These are phyloP conservation scores for Pluvialis apricaria DNA, from an alignment of 2,113 vertebrate genomes.

Conservation along the genomic window DNA sequence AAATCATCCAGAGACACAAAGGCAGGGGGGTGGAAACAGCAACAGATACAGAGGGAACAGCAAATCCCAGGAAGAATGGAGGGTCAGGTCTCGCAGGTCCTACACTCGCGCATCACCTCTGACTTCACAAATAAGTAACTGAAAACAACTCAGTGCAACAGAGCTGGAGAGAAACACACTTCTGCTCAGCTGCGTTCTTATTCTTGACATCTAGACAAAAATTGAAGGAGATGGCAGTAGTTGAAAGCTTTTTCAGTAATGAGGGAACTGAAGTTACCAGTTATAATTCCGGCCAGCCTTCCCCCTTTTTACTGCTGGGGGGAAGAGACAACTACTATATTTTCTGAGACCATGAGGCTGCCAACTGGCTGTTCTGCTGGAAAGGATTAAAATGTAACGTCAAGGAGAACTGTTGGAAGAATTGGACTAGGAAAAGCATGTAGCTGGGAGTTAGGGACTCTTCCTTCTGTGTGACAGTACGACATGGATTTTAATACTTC, in stretches of 20 bases:
- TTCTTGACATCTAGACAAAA: slow-evolving; percentile 4
- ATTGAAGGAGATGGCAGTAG: slow-evolving; percentile 33
- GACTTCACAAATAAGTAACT: not conserved
- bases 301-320: slow-evolving; percentile 10
- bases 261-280: slow-evolving; percentile 53
- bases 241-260: slow-evolving; percentile 43
- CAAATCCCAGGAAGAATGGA: not conserved
- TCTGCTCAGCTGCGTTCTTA: not conserved
- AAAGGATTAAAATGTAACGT: slow-evolving; percentile 32
- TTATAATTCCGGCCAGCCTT: slow-evolving; percentile 23
- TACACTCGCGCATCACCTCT: not conserved
- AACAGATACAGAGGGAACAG: not conserved
- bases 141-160: not conserved
- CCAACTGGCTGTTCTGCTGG: slow-evolving; percentile 50
- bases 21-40: not conserved
- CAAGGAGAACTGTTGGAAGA: slow-evolving; percentile 24
- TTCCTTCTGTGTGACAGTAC: not conserved
- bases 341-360: slow-evolving; percentile 29
- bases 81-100: not conserved
- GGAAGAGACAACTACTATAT: slow-evolving; percentile 21
- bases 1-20: not conserved
- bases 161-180: not conserved
- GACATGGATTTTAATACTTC: not conserved
- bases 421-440: not conserved
- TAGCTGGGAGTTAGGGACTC: slow-evolving; percentile 1